These are phyloP conservation scores for Ceratitis capitata DNA, from an alignment of 1,140 invertebrate species.

Conservation along the genomic window DNA sequence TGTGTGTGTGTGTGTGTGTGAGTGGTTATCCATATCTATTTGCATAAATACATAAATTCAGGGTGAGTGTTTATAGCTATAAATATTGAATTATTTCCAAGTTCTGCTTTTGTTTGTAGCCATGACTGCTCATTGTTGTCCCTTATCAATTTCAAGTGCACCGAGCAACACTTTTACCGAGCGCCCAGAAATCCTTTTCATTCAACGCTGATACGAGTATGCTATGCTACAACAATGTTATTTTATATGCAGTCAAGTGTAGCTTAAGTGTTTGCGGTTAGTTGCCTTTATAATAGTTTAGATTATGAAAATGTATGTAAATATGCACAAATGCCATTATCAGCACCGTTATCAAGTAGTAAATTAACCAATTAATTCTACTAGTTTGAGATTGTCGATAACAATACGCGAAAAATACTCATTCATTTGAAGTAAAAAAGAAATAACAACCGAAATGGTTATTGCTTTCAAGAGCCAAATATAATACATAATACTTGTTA, in stretches of 20 bases:
- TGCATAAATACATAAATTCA: too few species aligned
- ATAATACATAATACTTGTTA: too few species aligned
- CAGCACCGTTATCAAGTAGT: constrained; percentile 41
- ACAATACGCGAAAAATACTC: constrained; percentile 19
- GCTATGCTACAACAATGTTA: not conserved
- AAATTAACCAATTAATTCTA: constrained; percentile 37
- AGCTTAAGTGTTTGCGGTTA: not conserved
- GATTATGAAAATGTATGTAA: constrained; percentile 22
- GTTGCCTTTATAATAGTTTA: not conserved
- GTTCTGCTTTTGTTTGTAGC: too few species aligned
- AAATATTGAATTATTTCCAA: too few species aligned
- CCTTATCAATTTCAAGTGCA: constrained; percentile 14
- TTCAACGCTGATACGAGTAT: not conserved
- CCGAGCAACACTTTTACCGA: not conserved
- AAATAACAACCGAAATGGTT: too few species aligned
- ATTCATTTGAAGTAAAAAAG: not conserved
- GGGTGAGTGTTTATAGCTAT: too few species aligned
- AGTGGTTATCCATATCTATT: too few species aligned
- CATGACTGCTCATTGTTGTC: not conserved
- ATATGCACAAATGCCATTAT: constrained; percentile 35
- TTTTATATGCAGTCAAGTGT: not conserved
- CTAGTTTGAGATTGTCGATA: constrained; percentile 11
- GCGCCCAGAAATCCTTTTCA: not conserved
- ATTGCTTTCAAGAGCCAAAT: not conserved
- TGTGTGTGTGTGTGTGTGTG: too few species aligned